Percentiles rank a stretch among this genome's conserved stretches.
Evolutionary conservation across 1,140 invertebrate species (phyloP).

Genomic region (Lordiphosa collinella): DNA sequence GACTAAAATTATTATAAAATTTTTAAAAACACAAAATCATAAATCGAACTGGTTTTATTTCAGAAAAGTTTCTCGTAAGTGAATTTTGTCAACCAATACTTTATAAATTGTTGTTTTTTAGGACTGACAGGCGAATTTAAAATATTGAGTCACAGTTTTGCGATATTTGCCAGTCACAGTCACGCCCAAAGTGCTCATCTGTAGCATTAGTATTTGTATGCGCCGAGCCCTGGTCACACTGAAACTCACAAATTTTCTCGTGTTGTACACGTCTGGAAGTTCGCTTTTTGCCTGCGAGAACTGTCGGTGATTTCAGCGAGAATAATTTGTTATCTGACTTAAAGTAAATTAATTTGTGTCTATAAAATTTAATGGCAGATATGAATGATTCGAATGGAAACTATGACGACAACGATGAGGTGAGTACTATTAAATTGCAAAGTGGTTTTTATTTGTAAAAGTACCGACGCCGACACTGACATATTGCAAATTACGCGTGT

Average conservation of each 20-base stretch:
- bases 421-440: constrained; percentile 32
- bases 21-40: too few relatives aligned
- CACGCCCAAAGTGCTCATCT: background rate
- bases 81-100: too few relatives aligned
- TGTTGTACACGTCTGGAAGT: constrained; percentile 23
- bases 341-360: constrained; percentile 7
- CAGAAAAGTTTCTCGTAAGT: too few relatives aligned
- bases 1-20: too few relatives aligned
- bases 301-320: background rate
- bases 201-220: constrained; percentile 7
- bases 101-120: too few relatives aligned
- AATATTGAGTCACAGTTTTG: background rate
- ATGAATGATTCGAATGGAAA: constrained; percentile 68
- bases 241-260: constrained; percentile 29
- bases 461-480: constrained; percentile 33
- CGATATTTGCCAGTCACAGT: background rate
- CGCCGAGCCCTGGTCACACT: constrained; percentile 2
- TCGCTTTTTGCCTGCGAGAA: constrained; percentile 10
- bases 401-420: constrained; percentile 72
- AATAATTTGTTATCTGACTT: background rate
- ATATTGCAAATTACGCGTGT: constrained; percentile 7
- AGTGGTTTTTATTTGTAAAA: constrained; percentile 9
- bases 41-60: too few relatives aligned
- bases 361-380: constrained; percentile 46
- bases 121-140: too few relatives aligned